A percentile compares a stretch with the other conserved stretches of the same genome.
phyloP scores from a whole-genome alignment of 2,113 vertebrate genomes.

The Calypte anna region DNA sequence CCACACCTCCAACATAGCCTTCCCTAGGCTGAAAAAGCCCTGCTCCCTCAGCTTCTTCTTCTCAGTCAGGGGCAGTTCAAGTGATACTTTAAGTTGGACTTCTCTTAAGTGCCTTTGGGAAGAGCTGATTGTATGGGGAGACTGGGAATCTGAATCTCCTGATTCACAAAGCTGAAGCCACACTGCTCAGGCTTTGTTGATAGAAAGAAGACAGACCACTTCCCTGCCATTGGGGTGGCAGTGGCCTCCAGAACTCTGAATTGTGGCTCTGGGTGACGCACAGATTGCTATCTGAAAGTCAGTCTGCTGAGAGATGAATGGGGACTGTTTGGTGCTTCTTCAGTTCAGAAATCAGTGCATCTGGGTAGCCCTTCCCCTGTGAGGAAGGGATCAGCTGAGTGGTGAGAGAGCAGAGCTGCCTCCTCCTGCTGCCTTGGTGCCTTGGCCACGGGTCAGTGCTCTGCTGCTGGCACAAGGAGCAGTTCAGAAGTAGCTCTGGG shows the following conservation, averaged over 20 bases:
- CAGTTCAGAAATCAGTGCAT: not conserved
- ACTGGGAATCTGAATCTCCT: not conserved
- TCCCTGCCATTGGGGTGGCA: conserved; percentile 15
- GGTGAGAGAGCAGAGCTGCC: not conserved
- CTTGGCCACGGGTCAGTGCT: not conserved
- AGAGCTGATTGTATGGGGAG: not conserved
- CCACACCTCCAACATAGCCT: not conserved
- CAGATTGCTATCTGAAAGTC: conserved; percentile 23
- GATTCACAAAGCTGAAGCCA: not conserved
- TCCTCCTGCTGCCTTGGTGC: not conserved
- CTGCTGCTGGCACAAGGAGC: not conserved
- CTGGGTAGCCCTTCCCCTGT: not conserved
- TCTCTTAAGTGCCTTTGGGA: not conserved
- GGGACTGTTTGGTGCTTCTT: not conserved
- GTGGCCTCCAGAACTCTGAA: not conserved
- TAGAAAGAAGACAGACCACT: conserved; percentile 21
- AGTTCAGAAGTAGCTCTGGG: not conserved
- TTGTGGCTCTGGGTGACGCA: not conserved
- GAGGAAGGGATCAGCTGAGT: not conserved
- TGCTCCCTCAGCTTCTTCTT: not conserved
- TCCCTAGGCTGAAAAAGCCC: not conserved
- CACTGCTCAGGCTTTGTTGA: not conserved
- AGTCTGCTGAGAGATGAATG: not conserved
- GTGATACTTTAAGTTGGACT: not conserved
- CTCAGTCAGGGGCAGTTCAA: not conserved